These are phyloP conservation scores for Epizoanthus stellaris DNA, from an alignment of 92 coral and sea anemone species.

Conservation along the genomic window DNA sequence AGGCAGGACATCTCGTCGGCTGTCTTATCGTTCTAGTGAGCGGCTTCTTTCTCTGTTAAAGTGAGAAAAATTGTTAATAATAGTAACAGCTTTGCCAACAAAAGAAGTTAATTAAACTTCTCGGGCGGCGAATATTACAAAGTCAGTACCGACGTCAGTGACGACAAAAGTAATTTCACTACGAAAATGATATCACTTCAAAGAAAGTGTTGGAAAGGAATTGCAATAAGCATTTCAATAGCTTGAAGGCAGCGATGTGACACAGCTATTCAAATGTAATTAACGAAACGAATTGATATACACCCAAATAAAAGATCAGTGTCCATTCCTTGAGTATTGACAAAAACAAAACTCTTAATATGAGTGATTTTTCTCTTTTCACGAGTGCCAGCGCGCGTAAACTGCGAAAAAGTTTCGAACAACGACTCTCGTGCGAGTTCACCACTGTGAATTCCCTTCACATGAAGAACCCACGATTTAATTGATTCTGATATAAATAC, in stretches of 20 bases:
- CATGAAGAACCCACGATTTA: neutral
- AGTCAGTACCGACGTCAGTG: slow-evolving; percentile 42
- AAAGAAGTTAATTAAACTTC: slow-evolving; percentile 46
- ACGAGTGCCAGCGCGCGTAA: neutral
- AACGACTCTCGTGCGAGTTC: neutral
- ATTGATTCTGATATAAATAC: slow-evolving; percentile 1
- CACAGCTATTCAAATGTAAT: slow-evolving; percentile 16
- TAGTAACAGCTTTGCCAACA: slow-evolving; percentile 20
- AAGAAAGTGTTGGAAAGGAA: slow-evolving; percentile 20
- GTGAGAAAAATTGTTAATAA: slow-evolving; percentile 22
- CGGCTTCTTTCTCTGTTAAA: slow-evolving; percentile 31
- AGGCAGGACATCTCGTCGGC: slow-evolving; percentile 25
- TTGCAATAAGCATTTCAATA: slow-evolving; percentile 14
- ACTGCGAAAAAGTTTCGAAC: neutral
- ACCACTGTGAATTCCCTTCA: neutral
- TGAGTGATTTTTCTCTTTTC: neutral
- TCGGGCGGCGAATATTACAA: slow-evolving; percentile 32
- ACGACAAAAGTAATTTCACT: slow-evolving; percentile 27
- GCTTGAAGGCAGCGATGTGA: neutral
- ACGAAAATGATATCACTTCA: neutral
- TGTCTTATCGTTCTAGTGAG: slow-evolving; percentile 1
- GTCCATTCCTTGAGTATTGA: neutral
- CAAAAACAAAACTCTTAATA: neutral
- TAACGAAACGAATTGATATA: neutral
- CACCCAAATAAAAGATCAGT: neutral